A percentile compares a stretch with the other conserved stretches of the same genome.
Evolutionary conservation across 37 sponge, comb jelly and placozoan genomes (phyloP).

Genomic region (Halichondria panicea): DNA sequence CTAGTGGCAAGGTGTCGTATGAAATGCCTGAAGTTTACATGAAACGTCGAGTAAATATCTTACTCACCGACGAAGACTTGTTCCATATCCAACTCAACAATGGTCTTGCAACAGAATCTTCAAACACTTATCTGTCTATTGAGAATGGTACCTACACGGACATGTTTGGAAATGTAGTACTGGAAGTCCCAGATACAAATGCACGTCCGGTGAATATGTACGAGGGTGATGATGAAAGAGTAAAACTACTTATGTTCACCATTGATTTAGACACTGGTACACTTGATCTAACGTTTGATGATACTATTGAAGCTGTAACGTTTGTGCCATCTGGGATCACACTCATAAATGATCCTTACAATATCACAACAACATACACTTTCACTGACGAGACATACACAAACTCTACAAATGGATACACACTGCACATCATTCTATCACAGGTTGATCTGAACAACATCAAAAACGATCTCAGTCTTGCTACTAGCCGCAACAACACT

Average conservation of each 20-base stretch:
- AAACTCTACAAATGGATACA: conserved; percentile 52
- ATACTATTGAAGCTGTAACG: conserved; percentile 43
- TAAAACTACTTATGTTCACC: conserved; percentile 52
- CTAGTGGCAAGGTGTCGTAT: conserved; percentile 65
- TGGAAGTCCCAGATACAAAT: conserved; percentile 17
- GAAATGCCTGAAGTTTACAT: conserved; percentile 31
- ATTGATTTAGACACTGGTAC: conserved; percentile 81
- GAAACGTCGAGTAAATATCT: conserved; percentile 56
- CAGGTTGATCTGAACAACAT: conserved; percentile 76
- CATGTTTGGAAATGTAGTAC: conserved; percentile 71
- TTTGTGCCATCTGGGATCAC: conserved; percentile 59
- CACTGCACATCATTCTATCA: conserved; percentile 53
- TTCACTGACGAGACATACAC: conserved; percentile 66
- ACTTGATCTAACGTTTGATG: conserved; percentile 83
- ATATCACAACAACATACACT: conserved; percentile 36
- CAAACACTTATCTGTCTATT: conserved; percentile 58
- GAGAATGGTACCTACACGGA: conserved; percentile 62
- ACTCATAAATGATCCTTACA: conserved; percentile 34
- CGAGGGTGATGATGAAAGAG: conserved; percentile 24
- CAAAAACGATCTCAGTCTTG: conserved; percentile 65
- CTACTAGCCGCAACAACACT: conserved; percentile 66
- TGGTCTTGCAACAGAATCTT: neutral
- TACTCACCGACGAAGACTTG: conserved; percentile 65
- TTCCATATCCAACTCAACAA: conserved; percentile 61
- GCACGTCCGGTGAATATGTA: conserved; percentile 26